These are phyloP conservation scores for Lissocephala sabroskyi DNA, from an alignment of 2,888 invertebrate species.

Conservation along the genomic window DNA sequence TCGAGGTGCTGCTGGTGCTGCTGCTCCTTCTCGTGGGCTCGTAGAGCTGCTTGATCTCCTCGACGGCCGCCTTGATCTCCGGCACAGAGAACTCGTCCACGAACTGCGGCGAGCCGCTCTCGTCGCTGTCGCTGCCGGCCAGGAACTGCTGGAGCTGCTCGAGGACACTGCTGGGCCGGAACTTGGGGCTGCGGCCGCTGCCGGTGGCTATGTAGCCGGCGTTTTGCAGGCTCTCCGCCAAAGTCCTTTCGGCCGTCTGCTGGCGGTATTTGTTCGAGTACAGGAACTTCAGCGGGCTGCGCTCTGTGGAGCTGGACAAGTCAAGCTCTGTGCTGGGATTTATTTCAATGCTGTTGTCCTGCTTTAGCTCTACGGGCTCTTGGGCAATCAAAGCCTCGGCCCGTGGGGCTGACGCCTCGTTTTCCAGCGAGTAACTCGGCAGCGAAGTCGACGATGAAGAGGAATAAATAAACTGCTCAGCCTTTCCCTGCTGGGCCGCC, in stretches of 20 bases:
- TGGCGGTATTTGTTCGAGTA: conserved; percentile 69
- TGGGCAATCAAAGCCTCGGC: conserved; percentile 65
- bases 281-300: conserved; percentile 57
- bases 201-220: conserved; percentile 64
- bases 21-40: conserved; percentile 55
- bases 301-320: conserved; percentile 41
- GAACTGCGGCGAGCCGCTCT: conserved; percentile 60
- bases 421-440: conserved; percentile 33
- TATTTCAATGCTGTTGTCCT: conserved; percentile 62
- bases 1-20: conserved; percentile 30
- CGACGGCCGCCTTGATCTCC: conserved; percentile 56
- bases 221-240: conserved; percentile 67
- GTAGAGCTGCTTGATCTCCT: conserved; percentile 58
- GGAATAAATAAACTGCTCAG: conserved; percentile 9
- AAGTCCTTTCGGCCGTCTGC: conserved; percentile 57
- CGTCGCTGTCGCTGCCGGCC: conserved; percentile 56
- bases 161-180: conserved; percentile 47
- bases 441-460: background rate
- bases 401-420: conserved; percentile 53
- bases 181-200: conserved; percentile 39
- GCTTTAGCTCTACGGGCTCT: conserved; percentile 34
- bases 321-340: conserved; percentile 23
- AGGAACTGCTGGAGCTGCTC: conserved; percentile 64
- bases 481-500: conserved; percentile 37
- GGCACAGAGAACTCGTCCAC: conserved; percentile 55